Base-by-base conservation (phyloP, 2,797 vertebrate species). In the Takifugu rubripes region DNA sequence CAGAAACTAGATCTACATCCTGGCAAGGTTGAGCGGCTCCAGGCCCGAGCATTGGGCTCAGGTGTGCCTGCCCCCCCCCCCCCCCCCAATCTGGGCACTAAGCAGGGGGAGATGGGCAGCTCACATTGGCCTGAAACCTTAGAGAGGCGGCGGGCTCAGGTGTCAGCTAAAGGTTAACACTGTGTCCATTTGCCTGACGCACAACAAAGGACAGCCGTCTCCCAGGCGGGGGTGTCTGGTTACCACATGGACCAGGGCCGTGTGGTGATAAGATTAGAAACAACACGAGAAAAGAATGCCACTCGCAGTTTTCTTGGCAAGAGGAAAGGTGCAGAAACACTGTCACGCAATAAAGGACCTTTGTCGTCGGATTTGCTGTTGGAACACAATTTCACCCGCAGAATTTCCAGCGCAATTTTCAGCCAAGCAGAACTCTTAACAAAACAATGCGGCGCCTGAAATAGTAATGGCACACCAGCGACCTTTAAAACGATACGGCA, bases 121-220 rank as follows among this genome's bases (percentile, higher is more conserved):
- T 87, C 72, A 66, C 82, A 52, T 84, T 79, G 79, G 72, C 78
- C 79, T 87, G 89, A 88, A 91, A 91, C 83, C 70, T 62, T 66
- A 91, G 86, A 81, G 77, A 74, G 60, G 68, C 11, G 46, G 53
- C 9, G 25, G 70, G 74, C 81, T 90, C 86, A 72, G 70, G 84
- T 90, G 81, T 84, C 88, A 63, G 72, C 72, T 78, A 84, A 87
- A 87, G 83, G 84, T 87, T 89, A 85, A 77, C 25, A 36, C 70
- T 40, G 72, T 6, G 75, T 84, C 87, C 81, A 62, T 78, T 79
- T 73, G 72, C 62, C 79, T 89, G 87, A 85, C 84, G 72, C 84
- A 76, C 56, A 82, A 90, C 84, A 87, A 89, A 84, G 68, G 77
- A 68, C 74, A 7, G 46, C 21, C 46, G 70, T 60, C 77, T 87